These are phyloP conservation scores for Lasioglossum pauxillum DNA, from an alignment of 2,888 invertebrate species.

Conservation along the genomic window DNA sequence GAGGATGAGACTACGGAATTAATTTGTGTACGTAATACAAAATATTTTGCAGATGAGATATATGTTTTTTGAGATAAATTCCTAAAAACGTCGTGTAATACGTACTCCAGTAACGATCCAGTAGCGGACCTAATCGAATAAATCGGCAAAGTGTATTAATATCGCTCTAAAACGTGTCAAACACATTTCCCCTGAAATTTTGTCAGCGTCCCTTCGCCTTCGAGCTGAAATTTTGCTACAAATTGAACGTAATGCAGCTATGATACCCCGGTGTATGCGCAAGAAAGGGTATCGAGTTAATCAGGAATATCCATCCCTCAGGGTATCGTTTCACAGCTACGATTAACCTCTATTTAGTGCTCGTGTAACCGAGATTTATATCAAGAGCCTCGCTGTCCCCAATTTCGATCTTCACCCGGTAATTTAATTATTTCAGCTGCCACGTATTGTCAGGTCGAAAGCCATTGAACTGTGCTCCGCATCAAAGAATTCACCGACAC, in stretches of 20 bases:
- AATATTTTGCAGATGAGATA: not conserved
- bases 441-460: not conserved
- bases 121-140: not conserved
- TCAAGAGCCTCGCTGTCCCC: conserved; percentile 34
- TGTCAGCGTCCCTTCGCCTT: conserved; percentile 24
- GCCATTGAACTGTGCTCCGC: not conserved
- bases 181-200: conserved; percentile 31
- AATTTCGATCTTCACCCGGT: conserved; percentile 25
- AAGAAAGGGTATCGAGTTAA: conserved; percentile 67
- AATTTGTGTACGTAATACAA: not conserved
- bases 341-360: conserved; percentile 54
- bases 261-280: conserved; percentile 52
- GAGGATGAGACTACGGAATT: not conserved
- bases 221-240: conserved; percentile 51
- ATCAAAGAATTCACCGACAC: not conserved
- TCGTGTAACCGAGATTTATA: conserved; percentile 51
- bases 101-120: not conserved
- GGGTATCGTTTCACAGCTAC: conserved; percentile 59
- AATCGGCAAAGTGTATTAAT: not conserved
- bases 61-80: not conserved
- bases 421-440: conserved; percentile 41
- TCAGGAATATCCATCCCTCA: conserved; percentile 64
- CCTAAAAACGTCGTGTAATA: not conserved
- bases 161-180: conserved; percentile 18
- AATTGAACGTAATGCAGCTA: conserved; percentile 52